Conservation (phyloP, 2,797 vertebrate genomes). For the Myiotriccus ornatus region DNA sequence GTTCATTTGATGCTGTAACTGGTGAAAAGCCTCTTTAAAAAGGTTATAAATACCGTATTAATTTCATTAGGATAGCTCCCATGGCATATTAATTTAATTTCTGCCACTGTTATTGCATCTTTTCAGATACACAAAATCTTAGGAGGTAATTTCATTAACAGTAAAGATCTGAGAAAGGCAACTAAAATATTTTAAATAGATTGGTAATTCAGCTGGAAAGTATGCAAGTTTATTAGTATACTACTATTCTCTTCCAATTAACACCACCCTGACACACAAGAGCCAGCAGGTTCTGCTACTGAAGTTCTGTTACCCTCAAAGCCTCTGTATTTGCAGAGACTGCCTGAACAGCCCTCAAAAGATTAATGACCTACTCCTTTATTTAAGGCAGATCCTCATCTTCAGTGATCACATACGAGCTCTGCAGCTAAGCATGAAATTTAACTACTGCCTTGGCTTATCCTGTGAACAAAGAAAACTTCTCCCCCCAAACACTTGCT, state of each 20-base stretch:
- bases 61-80: conserved; percentile 47
- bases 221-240: background rate
- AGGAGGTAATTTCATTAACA: background rate
- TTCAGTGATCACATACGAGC: background rate
- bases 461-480: background rate
- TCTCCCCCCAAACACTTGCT: background rate
- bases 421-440: background rate
- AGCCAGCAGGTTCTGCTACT: background rate
- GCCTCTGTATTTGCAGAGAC: background rate
- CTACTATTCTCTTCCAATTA: background rate
- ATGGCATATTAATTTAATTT: conserved; percentile 20
- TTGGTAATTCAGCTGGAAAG: background rate
- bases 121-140: conserved; percentile 18
- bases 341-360: background rate
- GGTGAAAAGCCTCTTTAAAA: conserved; percentile 28
- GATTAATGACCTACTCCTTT: conserved; percentile 32
- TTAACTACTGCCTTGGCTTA: background rate
- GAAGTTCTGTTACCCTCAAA: background rate
- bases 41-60: conserved; percentile 46
- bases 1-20: conserved; percentile 13
- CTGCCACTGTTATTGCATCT: background rate
- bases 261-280: background rate
- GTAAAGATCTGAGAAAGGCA: background rate
- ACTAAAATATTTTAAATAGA: conserved; percentile 6
- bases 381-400: conserved; percentile 18